Evolutionary conservation across 2,888 invertebrate species (phyloP).

Genomic region (Lepidocyrtoides sp.): DNA sequence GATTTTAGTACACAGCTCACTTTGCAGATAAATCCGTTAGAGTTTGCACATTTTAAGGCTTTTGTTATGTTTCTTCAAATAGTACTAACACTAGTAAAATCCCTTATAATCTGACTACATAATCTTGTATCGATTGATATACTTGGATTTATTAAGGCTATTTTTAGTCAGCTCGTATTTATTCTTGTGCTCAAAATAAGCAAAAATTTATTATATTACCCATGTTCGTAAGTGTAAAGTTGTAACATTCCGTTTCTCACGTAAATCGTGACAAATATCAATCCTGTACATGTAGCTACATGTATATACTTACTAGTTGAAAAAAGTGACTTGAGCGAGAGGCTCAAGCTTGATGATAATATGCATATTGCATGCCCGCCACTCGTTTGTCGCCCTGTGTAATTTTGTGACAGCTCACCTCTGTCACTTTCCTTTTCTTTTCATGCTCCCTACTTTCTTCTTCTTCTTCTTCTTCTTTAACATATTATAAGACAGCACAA

Average conservation of each 20-base stretch:
- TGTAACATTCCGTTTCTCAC: background rate
- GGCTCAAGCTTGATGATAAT: background rate
- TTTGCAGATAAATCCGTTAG: too few species aligned
- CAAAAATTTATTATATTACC: too few species aligned
- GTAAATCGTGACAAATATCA: conserved; percentile 65
- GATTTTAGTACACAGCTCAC: too few species aligned
- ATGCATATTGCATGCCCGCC: conserved; percentile 63
- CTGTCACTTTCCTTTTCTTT: conserved; percentile 74
- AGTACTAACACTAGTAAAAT: too few species aligned
- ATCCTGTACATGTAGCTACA: conserved; percentile 3
- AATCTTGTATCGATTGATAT: too few species aligned
- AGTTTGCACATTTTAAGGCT: too few species aligned
- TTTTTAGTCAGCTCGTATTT: too few species aligned
- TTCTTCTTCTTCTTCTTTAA: background rate
- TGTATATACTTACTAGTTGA: background rate
- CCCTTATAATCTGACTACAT: too few species aligned
- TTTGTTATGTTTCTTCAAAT: too few species aligned
- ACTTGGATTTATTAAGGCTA: too few species aligned
- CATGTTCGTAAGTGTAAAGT: background rate
- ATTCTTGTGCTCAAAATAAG: too few species aligned
- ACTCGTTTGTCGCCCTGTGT: conserved; percentile 61
- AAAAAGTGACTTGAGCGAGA: background rate
- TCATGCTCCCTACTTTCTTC: conserved; percentile 53
- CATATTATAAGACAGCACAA: background rate
- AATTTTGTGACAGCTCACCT: conserved; percentile 74